Percentiles rank a stretch among this genome's conserved stretches.
These are phyloP conservation scores for Lepus townsendii DNA, from an alignment of 2,797 vertebrate genomes.

Conservation along the genomic window DNA sequence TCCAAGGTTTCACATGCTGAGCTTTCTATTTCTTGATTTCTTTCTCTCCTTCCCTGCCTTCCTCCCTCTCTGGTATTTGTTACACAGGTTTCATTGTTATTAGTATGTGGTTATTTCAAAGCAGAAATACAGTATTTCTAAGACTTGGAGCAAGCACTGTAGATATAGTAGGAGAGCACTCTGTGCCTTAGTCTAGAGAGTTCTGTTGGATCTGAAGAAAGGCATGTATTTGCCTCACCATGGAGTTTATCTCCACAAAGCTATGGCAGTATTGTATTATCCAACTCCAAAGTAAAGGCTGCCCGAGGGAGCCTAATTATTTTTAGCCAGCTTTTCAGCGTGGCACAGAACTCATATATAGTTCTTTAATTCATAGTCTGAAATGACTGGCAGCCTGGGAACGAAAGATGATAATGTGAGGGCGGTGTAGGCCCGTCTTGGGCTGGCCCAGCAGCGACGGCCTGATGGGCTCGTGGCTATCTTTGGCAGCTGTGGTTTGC, in stretches of 20 bases:
- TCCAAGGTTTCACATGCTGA: background rate
- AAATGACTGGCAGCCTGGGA: slow-evolving; percentile 55
- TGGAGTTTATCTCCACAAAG: background rate
- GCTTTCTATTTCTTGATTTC: background rate
- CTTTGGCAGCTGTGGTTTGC: background rate
- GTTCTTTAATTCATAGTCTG: slow-evolving; percentile 76
- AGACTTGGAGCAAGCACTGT: background rate
- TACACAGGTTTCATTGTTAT: slow-evolving; percentile 13
- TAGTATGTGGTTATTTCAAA: no score
- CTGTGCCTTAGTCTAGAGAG: background rate
- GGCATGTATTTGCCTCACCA: slow-evolving; percentile 6
- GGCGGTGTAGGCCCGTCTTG: background rate
- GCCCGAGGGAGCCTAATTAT: background rate
- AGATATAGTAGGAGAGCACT: background rate
- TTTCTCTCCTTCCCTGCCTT: background rate
- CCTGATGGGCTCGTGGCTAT: background rate
- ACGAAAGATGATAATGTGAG: slow-evolving; percentile 1
- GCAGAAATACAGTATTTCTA: background rate
- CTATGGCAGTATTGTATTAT: slow-evolving; percentile 1
- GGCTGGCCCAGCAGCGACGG: background rate
- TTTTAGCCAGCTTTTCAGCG: slow-evolving; percentile 66
- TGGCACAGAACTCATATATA: slow-evolving; percentile 67
- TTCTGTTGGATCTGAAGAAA: slow-evolving; percentile 26
- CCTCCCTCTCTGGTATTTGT: background rate
- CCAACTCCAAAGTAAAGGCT: slow-evolving; percentile 67